Evolutionary conservation across 2,113 vertebrate species (phyloP).

Genomic region (Platichthys flesus): DNA sequence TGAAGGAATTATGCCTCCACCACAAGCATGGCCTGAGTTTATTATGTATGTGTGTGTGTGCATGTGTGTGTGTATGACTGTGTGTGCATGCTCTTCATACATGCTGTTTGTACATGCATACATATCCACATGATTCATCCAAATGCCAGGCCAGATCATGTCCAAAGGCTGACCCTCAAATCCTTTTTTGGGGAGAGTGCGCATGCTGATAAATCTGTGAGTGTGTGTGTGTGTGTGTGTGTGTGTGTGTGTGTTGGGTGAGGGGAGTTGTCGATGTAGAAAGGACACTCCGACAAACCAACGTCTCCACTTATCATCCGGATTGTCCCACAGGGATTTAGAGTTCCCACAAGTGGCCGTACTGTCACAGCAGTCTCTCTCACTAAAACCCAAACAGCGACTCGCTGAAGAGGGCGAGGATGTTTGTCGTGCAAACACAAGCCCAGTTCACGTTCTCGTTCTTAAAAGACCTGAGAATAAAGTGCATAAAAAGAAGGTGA

Average conservation of each 20-base stretch:
- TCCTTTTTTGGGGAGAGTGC: constrained; percentile 76
- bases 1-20: constrained; percentile 35
- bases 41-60: constrained; percentile 62
- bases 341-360: constrained; percentile 46
- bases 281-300: constrained; percentile 76
- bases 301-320: constrained; percentile 57
- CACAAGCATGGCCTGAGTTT: constrained; percentile 78
- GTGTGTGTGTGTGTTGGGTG: constrained; percentile 1
- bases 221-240: neutral
- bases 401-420: constrained; percentile 27
- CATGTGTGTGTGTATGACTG: constrained; percentile 73
- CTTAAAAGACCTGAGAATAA: constrained; percentile 35
- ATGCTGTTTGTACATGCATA: constrained; percentile 35
- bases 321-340: constrained; percentile 55
- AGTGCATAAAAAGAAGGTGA: constrained; percentile 30
- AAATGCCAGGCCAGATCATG: constrained; percentile 84
- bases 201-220: constrained; percentile 50
- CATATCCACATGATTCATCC: constrained; percentile 59
- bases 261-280: constrained; percentile 36
- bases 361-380: constrained; percentile 23
- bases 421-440: constrained; percentile 35
- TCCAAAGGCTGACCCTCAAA: constrained; percentile 85
- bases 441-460: constrained; percentile 12
- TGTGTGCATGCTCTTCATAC: constrained; percentile 78
- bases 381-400: too few species aligned